Evolutionary conservation across 2,888 invertebrate genomes (phyloP), one percentile per base, ranked within the genome.

Genomic region (Coelinius sp.): DNA sequence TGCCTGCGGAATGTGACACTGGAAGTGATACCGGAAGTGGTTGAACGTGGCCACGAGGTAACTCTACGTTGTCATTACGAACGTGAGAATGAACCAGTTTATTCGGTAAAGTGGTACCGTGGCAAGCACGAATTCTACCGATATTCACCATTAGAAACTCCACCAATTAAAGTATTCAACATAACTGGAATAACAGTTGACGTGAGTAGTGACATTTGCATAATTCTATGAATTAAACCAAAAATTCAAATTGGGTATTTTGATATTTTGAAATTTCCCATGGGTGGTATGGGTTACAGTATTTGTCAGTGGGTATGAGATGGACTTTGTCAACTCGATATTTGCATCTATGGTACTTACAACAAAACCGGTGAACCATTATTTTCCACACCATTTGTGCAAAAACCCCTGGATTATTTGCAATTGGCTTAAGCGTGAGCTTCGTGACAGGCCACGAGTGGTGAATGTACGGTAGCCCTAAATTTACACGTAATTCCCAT

Each of bases 91-190:
- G 92, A 92, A 3, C 92, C 92, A 0, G 46, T 65, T 17, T 96
- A 96, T 88, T 92, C 95, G 2, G 94, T 96, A 75, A 95, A 96
- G 89, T 96, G 95, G 94, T 96, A 95, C 88, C 90, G 95, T 70
- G 96, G 95, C 4, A 91, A 89, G 83, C 91, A 93, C 82, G 96
- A 96, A 89, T 95, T 96, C 89, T 96, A 94, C 89, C 90, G 96
- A 77, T 95, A 91, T 84, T 93, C 94, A 10, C 95, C 95, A 0
- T 91, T 91, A 80, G 94, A 95, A 80, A 88, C 88, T n/a, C 94
- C 94, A 4, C 90, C 90, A 56, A 93, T 91, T 5, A 94, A 94
- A 88, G 91, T 92, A 71, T 96, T 96, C 88, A 91, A 92, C 65
- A 89, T 93, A 77, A 90, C 91, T 12, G 95, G 94, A 76, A 93